Conservation (phyloP, 2,113 vertebrate genomes). For the Bagarius yarrelli region DNA sequence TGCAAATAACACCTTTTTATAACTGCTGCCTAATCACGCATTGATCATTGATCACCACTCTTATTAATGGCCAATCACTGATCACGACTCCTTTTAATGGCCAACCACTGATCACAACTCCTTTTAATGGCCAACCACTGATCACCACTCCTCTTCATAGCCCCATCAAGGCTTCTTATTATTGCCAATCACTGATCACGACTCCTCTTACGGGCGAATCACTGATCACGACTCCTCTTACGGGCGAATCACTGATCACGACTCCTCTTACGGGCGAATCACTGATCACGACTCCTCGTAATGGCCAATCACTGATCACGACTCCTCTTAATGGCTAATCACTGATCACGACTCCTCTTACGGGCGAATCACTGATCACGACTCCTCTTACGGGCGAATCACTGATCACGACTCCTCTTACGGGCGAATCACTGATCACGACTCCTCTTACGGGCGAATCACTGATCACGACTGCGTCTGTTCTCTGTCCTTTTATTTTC, state of each 20-base stretch:
- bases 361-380: too few relatives aligned
- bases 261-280: not conserved
- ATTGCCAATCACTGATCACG: not conserved
- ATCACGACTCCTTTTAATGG: too few relatives aligned
- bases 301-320: not conserved
- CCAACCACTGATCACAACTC: not conserved
- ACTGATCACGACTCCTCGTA: not conserved
- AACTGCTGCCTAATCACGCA: too few relatives aligned
- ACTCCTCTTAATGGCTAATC: not conserved
- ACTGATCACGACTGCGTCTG: too few relatives aligned
- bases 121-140: not conserved
- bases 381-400: too few relatives aligned
- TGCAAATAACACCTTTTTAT: too few relatives aligned
- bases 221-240: not conserved
- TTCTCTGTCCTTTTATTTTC: too few relatives aligned
- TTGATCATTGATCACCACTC: not conserved
- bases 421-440: too few relatives aligned
- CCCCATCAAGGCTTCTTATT: too few relatives aligned
- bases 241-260: not conserved
- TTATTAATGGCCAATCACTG: not conserved
- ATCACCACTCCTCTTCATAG: not conserved
- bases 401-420: too few relatives aligned
- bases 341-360: too few relatives aligned
- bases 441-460: too few relatives aligned
- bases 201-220: not conserved